Base-by-base conservation (phyloP, 1,140 invertebrate species). In the Philopotamus ludificatus region DNA sequence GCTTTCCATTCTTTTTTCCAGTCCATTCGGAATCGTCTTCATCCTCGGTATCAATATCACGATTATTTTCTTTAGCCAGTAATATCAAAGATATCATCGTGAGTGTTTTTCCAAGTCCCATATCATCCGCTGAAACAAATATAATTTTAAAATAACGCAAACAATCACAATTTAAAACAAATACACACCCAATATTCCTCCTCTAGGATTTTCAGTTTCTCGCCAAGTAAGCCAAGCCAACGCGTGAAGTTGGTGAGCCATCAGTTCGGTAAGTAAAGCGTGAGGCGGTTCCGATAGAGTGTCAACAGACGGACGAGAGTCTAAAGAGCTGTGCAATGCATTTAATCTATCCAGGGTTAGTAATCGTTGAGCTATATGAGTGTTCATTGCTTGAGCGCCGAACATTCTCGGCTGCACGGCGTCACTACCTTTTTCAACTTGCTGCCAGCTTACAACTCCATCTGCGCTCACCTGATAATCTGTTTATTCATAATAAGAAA, bases 61-160 rank as follows among this genome's bases (percentile, higher is more conserved):
- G 76, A 53, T 70, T 63, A 16, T 65, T 67, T 72, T 69, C 70
- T 57, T 76, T 74, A 9, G 72, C 71, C 54, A 79, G 79, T 0
- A 90, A 72, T 1, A 93, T 82, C 2, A 96, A 75, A 0, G 94
- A 86, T 65, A 98, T 93, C 88, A 96, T 94, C 0, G 92, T 94
- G 3, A 98, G 76, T 0, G 95, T 98, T 78, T 98, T 97, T 0
- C 93, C 93, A 0, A 94, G 77, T 23, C 95, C 95, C 95, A 98
- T 98, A 74, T 97, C 95, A 81, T 97, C 95, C 54, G 94, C 94
- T 86, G 71, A 64, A 74, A 47, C 47, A n/a, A 63, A 25, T 34
- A 12, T 34, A 7, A 45, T 45, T 45, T 9, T 9, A 45, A 45
- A 9, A 20, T 22, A 26, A 39, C 25, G 49, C 51, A 47, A 76